Percentiles rank a stretch among this genome's conserved stretches.
Conservation (phyloP, 2,113 vertebrate species). For the Lontra canadensis region DNA sequence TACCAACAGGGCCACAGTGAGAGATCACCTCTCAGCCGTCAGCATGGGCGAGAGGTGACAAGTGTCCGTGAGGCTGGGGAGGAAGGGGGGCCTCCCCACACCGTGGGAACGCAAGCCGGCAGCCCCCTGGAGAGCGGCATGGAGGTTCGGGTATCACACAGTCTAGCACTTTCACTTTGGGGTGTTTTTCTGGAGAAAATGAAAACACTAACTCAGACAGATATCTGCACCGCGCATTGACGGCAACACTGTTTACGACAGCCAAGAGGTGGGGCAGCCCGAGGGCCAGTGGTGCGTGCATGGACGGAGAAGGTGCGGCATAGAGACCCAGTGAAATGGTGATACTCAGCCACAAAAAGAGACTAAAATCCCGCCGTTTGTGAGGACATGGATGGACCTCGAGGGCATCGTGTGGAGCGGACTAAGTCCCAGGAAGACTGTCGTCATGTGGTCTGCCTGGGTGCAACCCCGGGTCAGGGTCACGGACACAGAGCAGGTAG, state of each 20-base stretch:
- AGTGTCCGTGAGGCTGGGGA: not conserved
- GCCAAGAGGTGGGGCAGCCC: not conserved
- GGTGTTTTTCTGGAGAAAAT: not conserved
- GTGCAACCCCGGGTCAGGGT: not conserved
- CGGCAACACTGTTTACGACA: too few relatives aligned
- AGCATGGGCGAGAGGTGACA: too few relatives aligned
- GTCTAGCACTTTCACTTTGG: not conserved
- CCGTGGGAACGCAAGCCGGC: not conserved
- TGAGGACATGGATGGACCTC: not conserved
- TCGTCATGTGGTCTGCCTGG: too few relatives aligned
- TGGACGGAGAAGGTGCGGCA: not conserved
- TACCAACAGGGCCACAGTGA: too few relatives aligned
- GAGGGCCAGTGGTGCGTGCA: too few relatives aligned
- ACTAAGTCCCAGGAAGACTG: not conserved
- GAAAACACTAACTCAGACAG: not conserved
- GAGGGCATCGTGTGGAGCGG: not conserved
- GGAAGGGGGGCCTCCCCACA: too few relatives aligned
- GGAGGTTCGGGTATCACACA: not conserved
- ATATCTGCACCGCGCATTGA: not conserved
- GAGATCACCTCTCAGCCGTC: not conserved
- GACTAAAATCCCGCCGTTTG: not conserved
- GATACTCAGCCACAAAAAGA: too few relatives aligned
- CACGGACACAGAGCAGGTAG: not conserved
- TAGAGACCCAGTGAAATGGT: not conserved
- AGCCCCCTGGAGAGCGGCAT: not conserved